Base-by-base conservation (phyloP, 2,888 invertebrate species). In the Anticlea derivata region DNA sequence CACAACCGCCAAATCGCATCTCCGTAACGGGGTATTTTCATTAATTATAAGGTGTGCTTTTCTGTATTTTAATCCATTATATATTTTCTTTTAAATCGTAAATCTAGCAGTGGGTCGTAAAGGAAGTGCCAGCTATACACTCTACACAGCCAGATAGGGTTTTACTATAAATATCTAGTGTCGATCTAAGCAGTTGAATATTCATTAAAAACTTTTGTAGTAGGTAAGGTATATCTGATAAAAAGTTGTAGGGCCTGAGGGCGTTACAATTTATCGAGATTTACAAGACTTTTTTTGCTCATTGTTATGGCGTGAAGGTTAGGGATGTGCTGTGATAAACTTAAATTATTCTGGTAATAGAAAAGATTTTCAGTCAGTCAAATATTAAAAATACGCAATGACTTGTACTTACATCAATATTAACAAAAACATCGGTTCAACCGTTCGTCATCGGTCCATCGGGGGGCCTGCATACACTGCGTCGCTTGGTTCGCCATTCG, bases 201-300 rank as follows among this genome's bases (percentile, higher is more conserved):
- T 81, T 79, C 77, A 80, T 80, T 75, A 68, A 12, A 64, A 74
- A 70, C 69, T 63, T 78, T 74, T 78, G 78, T 74, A 65, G 78
- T 80, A 82, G 83, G 83, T 75, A 73, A 82, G 83, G 83, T 75
- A 73, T 73, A 74, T 74, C 78, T 75, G 83, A 83, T 84, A 76
- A 79, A 75, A 80, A 75, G 74, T 75, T 66, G 61, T 68, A 71
- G 65, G 69, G 78, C 85, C 72, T 55, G 50, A 65, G 79, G 86
- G 78, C 84, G 72, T 76, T 78, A 81, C 79, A 80, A 83, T 86
- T 86, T 81, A 85, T 70, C 66, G 75, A 73, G 79, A 81, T 82
- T 79, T 69, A 59, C 66, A 55, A 58, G 62, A 67, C 63, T 70
- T 78, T 70, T 73, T 70, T 30, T 58, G 57, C 63, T 62, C 60